Base-by-base conservation (phyloP, 1,140 invertebrate species). In the Drosophila repletoides region DNA sequence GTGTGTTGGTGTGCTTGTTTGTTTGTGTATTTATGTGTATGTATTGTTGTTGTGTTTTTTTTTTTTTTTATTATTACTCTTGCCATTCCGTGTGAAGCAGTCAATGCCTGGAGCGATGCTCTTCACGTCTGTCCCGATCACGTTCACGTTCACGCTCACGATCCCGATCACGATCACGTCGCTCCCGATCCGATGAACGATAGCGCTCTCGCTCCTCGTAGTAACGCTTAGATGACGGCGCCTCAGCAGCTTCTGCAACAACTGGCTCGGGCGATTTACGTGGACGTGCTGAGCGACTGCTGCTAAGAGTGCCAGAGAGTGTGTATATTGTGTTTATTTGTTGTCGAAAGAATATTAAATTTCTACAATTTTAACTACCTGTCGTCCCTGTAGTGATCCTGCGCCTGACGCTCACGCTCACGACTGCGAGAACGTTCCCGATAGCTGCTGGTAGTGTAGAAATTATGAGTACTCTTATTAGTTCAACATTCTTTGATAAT, bases 161-260 rank as follows among this genome's bases (percentile, higher is more conserved):
- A 71, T 95, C 94, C 9, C 93, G 91, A 73, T 93, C 93, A 6
- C 92, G 91, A 69, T 94, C 93, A 33, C 92, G 91, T 71, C 94
- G 91, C 77, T 95, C 94, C 56, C 94, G 89, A 31, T 92, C 92
- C 55, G 94, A 92, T 83, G 95, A 94, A 76, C 95, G 93, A 91
- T 96, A 95, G 65, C 95, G 92, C 90, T 95, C 95, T 0, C 79
- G 80, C 72, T 96, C 95, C 91, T 96, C 96, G 92, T 96, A 96
- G 66, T 95, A 93, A 91, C 93, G 91, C 91, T 92, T 89, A 7
- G 88, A 89, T 21, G 80, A 86, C 73, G 90, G 88, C 86, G 90
- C 88, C 91, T 93, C 88, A 79, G 91, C 84, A 89, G 91, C 89
- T 91, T 92, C 77, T 24, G 83, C 91, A 6, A 90, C 83, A 43